These are phyloP conservation scores for Brachionichthys hirsutus DNA, from an alignment of 2,113 vertebrate genomes.

Conservation along the genomic window DNA sequence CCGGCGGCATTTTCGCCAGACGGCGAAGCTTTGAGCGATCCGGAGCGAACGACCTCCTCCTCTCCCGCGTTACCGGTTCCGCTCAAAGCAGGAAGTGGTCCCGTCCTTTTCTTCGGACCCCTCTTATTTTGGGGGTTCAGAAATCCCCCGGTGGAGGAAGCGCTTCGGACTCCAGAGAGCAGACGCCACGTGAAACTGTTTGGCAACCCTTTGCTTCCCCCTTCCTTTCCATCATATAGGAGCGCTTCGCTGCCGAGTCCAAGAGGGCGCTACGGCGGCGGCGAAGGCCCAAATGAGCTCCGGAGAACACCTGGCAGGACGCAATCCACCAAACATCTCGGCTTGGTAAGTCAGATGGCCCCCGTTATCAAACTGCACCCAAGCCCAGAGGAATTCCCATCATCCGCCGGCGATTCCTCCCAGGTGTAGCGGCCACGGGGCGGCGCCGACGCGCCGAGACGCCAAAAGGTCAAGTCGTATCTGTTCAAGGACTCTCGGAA, in stretches of 20 bases:
- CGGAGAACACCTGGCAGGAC: neutral
- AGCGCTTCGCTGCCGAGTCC: neutral
- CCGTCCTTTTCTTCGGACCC: constrained; percentile 1
- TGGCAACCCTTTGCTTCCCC: constrained; percentile 1
- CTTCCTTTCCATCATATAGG: constrained; percentile 7
- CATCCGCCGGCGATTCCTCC: constrained; percentile 15
- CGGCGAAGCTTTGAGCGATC: constrained; percentile 1
- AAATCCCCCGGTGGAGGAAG: neutral
- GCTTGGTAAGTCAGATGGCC: constrained; percentile 6
- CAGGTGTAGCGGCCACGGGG: neutral
- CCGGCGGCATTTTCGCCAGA: neutral
- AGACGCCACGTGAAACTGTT: neutral
- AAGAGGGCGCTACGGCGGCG: constrained; percentile 1
- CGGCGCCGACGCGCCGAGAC: neutral
- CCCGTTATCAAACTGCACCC: constrained; percentile 13
- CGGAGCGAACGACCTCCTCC: neutral
- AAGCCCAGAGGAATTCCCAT: constrained; percentile 2
- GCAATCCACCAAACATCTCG: constrained; percentile 13
- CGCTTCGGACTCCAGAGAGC: neutral
- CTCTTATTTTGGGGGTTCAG: neutral
- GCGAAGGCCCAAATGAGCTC: constrained; percentile 26
- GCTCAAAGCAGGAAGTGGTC: neutral
- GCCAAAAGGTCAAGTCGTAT: constrained; percentile 12
- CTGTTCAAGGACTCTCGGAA: constrained; percentile 29
- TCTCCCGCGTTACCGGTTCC: too few relatives aligned